Evolutionary conservation across 1,140 invertebrate species (phyloP).

Genomic region (Wiebesia pumilae): DNA sequence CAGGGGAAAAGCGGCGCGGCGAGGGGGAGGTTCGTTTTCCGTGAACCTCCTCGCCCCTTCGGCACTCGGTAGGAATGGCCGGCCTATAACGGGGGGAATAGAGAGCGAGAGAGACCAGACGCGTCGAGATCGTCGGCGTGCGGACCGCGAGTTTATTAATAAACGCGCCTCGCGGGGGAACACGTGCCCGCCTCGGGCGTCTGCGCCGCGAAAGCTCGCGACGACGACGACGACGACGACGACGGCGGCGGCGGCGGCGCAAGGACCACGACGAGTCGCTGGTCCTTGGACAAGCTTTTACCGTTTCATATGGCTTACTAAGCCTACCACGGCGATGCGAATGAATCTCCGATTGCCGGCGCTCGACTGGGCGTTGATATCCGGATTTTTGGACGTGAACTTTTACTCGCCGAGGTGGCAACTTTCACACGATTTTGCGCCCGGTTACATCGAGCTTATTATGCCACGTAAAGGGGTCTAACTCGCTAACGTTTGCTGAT

Average conservation of each 20-base stretch:
- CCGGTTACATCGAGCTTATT: no score
- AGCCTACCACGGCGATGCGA: no score
- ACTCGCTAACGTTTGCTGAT: no score
- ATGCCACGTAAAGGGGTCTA: no score
- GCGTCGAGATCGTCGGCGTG: slow-evolving; percentile 64
- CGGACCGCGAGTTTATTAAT: slow-evolving; percentile 70
- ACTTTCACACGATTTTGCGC: no score
- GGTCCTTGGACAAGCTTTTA: background rate
- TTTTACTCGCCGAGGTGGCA: no score
- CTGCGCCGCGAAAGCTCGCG: slow-evolving; percentile 49
- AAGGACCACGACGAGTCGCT: background rate
- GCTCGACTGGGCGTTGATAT: no score
- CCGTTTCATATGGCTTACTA: no score
- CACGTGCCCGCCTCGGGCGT: slow-evolving; percentile 63
- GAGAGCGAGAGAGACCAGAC: slow-evolving; percentile 19
- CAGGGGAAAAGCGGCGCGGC: background rate
- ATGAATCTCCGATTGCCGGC: no score
- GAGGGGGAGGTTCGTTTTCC: background rate
- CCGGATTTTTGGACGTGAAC: no score
- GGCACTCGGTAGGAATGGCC: background rate
- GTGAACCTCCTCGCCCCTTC: background rate
- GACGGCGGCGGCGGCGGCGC: no score
- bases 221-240: background rate
- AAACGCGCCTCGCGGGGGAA: slow-evolving; percentile 62
- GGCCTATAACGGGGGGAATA: background rate